Evolutionary conservation across 2,113 vertebrate genomes (phyloP), one percentile per base, ranked within the genome.

Genomic region (Andinoacara biseriatus): DNA sequence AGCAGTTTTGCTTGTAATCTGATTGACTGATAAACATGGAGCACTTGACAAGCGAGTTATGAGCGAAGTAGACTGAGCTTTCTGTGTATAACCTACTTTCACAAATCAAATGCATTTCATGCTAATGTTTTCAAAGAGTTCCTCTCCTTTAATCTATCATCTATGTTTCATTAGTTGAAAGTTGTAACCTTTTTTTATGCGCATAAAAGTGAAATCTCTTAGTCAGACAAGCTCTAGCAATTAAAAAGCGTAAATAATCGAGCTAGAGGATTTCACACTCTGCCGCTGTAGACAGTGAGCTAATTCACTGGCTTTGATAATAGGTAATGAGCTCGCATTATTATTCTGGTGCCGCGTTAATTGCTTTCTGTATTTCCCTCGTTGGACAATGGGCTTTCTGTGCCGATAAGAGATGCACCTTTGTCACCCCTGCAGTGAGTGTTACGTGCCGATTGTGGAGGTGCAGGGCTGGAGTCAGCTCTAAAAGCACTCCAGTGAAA

Each of bases 271-370:
- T 96, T 95, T 95, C 94, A 95, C 94, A 94, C 93, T 90, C 90
- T 87, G 91, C 91, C 87, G 90, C 91, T 83, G 91, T 91, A 94
- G 94, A 95, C 93, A 93, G 93, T 91, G 91, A 96, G 95, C 94
- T 95, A 96, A 95, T 96, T 95, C 93, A 91, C 90, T 83, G 82
- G 91, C 94, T 95, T 96, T 96, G 96, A 95, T 96, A 95, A 94
- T 94, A 93, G 92, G 93, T 95, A 96, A 96, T 95, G 95, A 96
- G 95, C 94, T 93, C 78, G 86, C 94, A 94, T 96, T 95, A 95
- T 95, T 95, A 95, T 96, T 95, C 94, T 90, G 90, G 88, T 92
- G 92, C 89, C 59, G 83, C 90, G 92, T 95, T 96, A 96, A 96
- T 96, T 96, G 95, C 95, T 95, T 96, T 96, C 94, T 95, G 94